A percentile compares a stretch with the other conserved stretches of the same genome.
These are phyloP conservation scores for Corythucha ciliata DNA, from an alignment of 2,888 invertebrate species.

Conservation along the genomic window DNA sequence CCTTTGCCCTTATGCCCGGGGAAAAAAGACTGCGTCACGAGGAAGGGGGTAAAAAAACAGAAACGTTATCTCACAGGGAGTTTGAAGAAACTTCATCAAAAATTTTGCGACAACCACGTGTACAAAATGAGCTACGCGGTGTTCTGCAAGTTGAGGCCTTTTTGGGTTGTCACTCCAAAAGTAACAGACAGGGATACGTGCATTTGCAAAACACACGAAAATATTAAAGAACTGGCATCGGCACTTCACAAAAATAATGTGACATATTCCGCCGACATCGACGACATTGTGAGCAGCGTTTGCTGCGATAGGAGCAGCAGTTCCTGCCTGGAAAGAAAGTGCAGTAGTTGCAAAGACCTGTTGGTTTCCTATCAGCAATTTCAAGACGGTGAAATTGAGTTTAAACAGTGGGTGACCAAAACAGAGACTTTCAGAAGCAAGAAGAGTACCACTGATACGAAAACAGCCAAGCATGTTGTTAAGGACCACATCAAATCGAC, in stretches of 20 bases:
- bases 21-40: slow-evolving; percentile 21
- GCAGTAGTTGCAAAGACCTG: too few species aligned
- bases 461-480: slow-evolving; percentile 4
- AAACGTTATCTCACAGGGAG: slow-evolving; percentile 11
- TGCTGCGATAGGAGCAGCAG: slow-evolving; percentile 9
- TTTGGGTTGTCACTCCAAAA: slow-evolving; percentile 25
- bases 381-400: not conserved
- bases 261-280: not conserved
- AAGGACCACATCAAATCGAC: slow-evolving; percentile 6
- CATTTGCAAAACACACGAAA: slow-evolving; percentile 3
- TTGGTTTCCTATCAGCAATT: slow-evolving; percentile 1
- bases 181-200: slow-evolving; percentile 12
- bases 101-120: slow-evolving; percentile 9
- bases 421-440: not conserved
- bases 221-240: slow-evolving; percentile 12
- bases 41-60: slow-evolving; percentile 19
- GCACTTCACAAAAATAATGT: slow-evolving; percentile 5
- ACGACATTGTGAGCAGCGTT: not conserved
- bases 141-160: slow-evolving; percentile 25
- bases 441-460: not conserved
- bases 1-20: slow-evolving; percentile 22
- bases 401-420: slow-evolving; percentile 3
- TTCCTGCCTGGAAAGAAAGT: slow-evolving; percentile 5
- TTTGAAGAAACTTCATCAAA: slow-evolving; percentile 9
- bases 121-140: slow-evolving; percentile 15